Conservation (phyloP, 1,140 invertebrate species). For the Episyrphus balteatus region DNA sequence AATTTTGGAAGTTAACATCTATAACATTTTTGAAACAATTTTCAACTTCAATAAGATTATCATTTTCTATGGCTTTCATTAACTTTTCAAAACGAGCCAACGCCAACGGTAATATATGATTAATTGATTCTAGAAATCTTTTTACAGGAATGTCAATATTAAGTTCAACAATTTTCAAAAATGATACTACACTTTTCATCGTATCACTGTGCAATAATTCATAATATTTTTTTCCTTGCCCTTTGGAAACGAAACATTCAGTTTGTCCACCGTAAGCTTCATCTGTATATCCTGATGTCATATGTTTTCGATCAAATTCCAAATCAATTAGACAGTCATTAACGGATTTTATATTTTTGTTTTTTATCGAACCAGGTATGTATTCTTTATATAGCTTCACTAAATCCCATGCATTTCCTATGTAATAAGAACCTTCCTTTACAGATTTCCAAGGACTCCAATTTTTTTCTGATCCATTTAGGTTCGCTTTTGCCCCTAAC, state of each 20-base stretch:
- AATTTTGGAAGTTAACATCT: too few relatives aligned
- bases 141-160: neutral
- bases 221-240: neutral
- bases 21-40: too few relatives aligned
- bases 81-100: neutral
- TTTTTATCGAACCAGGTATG: neutral
- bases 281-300: neutral
- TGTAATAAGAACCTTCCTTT: neutral
- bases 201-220: neutral
- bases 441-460: neutral
- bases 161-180: neutral
- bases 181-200: neutral
- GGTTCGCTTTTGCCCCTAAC: neutral
- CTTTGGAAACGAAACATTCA: neutral
- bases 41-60: too few relatives aligned
- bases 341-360: neutral
- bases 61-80: too few relatives aligned
- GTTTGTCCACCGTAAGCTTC: neutral
- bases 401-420: neutral
- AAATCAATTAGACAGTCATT: neutral
- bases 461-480: neutral
- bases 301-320: neutral
- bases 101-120: neutral
- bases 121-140: neutral
- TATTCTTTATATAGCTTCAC: neutral